phyloP scores from a whole-genome alignment of 2,113 vertebrate genomes.

The Chrysemys picta region DNA sequence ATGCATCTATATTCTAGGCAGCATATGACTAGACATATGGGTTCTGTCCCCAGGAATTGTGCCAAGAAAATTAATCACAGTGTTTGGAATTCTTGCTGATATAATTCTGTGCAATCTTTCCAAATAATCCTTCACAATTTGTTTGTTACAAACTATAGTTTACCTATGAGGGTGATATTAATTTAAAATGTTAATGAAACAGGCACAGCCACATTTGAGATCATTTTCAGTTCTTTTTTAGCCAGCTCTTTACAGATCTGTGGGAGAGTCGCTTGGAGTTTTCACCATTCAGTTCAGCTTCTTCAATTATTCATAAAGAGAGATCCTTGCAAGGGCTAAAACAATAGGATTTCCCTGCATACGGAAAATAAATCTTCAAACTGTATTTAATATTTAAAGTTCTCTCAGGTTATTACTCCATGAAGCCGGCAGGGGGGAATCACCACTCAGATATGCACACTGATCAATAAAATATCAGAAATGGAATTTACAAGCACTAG shows the following conservation, averaged over 20 bases:
- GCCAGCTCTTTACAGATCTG: not conserved
- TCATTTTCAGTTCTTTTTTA: not conserved
- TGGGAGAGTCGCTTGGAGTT: not conserved
- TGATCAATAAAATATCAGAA: constrained; percentile 56
- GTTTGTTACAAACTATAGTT: not conserved
- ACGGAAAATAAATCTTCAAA: constrained; percentile 45
- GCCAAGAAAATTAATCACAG: constrained; percentile 15
- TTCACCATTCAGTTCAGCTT: constrained; percentile 30
- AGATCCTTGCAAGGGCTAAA: constrained; percentile 3
- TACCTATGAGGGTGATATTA: not conserved
- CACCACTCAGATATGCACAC: not conserved
- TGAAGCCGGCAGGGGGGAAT: not conserved
- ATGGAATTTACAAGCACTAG: not conserved
- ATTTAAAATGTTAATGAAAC: not conserved
- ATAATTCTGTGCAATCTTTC: not conserved
- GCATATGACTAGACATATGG: not conserved
- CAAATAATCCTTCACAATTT: not conserved
- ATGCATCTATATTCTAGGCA: not conserved
- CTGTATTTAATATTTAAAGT: constrained; percentile 63
- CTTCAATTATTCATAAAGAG: constrained; percentile 47
- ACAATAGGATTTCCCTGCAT: constrained; percentile 45
- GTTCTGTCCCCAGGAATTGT: not conserved
- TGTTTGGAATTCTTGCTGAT: constrained; percentile 7
- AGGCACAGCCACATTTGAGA: not conserved
- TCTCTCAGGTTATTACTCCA: constrained; percentile 11